Base-by-base conservation (phyloP, 2,797 vertebrate genomes). In the Octomys mimax region DNA sequence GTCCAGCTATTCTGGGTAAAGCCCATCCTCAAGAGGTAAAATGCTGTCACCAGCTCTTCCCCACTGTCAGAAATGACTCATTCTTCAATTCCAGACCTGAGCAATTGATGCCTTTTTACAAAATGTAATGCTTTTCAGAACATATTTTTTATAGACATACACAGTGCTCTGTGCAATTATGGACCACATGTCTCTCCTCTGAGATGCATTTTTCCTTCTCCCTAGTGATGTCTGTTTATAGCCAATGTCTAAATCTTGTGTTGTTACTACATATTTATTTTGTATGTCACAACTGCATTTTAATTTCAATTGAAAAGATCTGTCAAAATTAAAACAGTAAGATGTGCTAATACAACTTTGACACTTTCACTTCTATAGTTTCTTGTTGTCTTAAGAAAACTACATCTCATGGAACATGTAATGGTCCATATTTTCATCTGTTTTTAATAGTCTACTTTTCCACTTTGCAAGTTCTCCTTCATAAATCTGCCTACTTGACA, bases 31-130 rank as follows among this genome's bases (percentile, higher is more conserved):
- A 57, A 75, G 77, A 95, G 75, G 80, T 91, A 87, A 92, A 91
- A 80, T 28, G 52, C 91, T 85, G 84, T 95, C 93, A 92, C 80
- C 88, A 64, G n/a, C 28, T 70, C 88, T 79, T 92, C 39, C 39
- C 71, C 86, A 18, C 70, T 89, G 95, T 87, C 46, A 91, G 24
- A 92, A 91, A 33, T 96, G 96, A 95, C 85, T 97, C 92, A 87
- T 54, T 96, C 80, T 94, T 85, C 68, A 96, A 73, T 54, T 92
- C 13, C 68, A 95, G 79, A 91, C 88, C 57, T 79, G 18, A 84
- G 26, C 21, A 33, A 21, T 33, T 87, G 79, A 79, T 16, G 4
- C 18, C 6, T 91, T 89, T 95, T 73, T 80, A 71, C 70, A 77
- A 94, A 95, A 85, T 62, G 5, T 49, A 59, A 92, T 77, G 91